Conservation (phyloP, 2,113 vertebrate species). For the Rattus norvegicus region GRCr8 NC_086023.1:96841001-96841500, state of each 20-base stretch:
- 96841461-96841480: not conserved
- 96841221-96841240: not conserved
- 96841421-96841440: not conserved
- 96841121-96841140: slow-evolving; percentile 75
- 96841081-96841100: slow-evolving; percentile 75
- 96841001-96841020: slow-evolving; percentile 89
- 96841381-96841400: not conserved
- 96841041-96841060: slow-evolving; percentile 85
- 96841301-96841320: not conserved
- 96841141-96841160: slow-evolving; percentile 61
- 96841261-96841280: not conserved
- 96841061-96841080: slow-evolving; percentile 79
- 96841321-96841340: not conserved
- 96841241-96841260: not conserved
- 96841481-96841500: not conserved
- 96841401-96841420: not conserved
- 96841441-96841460: not conserved
- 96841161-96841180: not conserved
- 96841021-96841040: slow-evolving; percentile 88
- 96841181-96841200: not conserved
- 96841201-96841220: not conserved
- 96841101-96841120: slow-evolving; percentile 71
- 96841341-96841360: not conserved
- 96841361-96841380: not conserved
- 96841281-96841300: not conserved